Conservation (phyloP, 2,797 vertebrate genomes). For the Eulemur mongoz region DNA sequence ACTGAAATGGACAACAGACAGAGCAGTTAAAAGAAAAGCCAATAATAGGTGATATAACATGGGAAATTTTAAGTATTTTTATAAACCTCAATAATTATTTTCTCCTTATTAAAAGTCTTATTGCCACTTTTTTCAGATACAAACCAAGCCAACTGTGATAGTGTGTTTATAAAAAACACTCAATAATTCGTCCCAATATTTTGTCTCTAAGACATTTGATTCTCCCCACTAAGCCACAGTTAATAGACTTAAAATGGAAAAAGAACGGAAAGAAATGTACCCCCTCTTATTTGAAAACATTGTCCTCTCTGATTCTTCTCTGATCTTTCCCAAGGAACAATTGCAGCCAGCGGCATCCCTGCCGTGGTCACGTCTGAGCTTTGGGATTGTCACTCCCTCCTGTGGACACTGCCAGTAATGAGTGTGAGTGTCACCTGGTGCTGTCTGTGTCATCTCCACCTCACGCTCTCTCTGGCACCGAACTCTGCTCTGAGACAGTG, state of each 20-base stretch:
- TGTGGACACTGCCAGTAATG: neutral
- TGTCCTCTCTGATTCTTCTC: neutral
- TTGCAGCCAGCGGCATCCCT: neutral
- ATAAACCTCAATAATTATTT: neutral
- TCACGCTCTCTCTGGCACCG: neutral
- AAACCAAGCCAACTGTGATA: neutral
- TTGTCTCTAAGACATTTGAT: neutral
- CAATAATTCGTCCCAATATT: neutral
- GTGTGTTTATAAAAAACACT: conserved; percentile 10
- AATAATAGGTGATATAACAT: neutral
- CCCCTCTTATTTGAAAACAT: neutral
- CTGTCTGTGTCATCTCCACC: neutral
- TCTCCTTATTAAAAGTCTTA: neutral
- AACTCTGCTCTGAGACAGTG: neutral
- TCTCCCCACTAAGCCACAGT: neutral
- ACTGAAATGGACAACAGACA: neutral
- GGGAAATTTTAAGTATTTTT: neutral
- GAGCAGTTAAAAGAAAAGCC: neutral
- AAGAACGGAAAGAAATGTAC: neutral
- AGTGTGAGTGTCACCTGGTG: neutral
- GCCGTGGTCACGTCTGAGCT: neutral
- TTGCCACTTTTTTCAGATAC: neutral
- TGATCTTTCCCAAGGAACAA: neutral
- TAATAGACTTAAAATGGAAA: neutral
- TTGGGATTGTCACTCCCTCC: neutral